These are phyloP conservation scores for Schrankia costaestrigalis DNA, from an alignment of 2,888 invertebrate species.

Conservation along the genomic window DNA sequence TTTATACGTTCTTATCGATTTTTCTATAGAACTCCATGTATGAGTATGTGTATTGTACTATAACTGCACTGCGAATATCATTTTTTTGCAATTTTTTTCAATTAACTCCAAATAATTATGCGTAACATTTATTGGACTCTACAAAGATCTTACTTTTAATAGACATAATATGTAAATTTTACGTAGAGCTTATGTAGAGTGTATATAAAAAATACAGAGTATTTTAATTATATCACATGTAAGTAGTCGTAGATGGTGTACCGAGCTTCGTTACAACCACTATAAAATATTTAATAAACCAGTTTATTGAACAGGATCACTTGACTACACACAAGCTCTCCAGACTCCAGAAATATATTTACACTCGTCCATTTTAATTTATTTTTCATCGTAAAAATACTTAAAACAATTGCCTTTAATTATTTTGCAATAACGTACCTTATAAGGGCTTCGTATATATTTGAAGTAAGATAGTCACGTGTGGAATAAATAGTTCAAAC, in stretches of 20 bases:
- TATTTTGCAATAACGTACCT: constrained; percentile 50
- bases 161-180: too few species aligned
- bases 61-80: neutral
- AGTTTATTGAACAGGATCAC: constrained; percentile 63
- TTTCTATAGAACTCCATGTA: constrained; percentile 12
- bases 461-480: constrained; percentile 52
- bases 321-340: constrained; percentile 41
- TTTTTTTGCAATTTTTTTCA: too few species aligned
- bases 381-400: neutral
- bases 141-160: too few species aligned
- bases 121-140: too few species aligned
- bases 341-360: constrained; percentile 36
- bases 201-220: too few species aligned
- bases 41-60: neutral
- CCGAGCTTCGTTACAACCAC: constrained; percentile 37
- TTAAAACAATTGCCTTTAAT: constrained; percentile 4
- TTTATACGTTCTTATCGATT: constrained; percentile 45
- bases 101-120: too few species aligned
- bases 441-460: constrained; percentile 38
- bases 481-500: constrained; percentile 62
- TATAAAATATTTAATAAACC: constrained; percentile 70
- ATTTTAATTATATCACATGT: too few species aligned
- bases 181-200: too few species aligned
- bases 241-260: constrained; percentile 26
- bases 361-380: constrained; percentile 6